Evolutionary conservation across 2,888 invertebrate species (phyloP).

Genomic region (Coenonympha arcania): DNA sequence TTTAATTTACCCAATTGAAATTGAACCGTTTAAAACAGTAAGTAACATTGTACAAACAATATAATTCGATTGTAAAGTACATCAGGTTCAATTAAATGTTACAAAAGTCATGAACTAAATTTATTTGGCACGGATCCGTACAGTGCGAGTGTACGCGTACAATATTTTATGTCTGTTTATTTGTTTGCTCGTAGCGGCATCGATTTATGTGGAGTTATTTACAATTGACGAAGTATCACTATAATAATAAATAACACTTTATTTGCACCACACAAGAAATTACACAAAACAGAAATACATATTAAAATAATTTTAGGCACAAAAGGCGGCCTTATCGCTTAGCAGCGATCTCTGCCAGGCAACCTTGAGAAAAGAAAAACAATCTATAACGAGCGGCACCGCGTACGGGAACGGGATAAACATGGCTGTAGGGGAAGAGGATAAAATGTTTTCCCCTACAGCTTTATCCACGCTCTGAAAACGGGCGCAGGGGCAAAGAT

Average conservation of each 20-base stretch:
- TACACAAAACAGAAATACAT: no score
- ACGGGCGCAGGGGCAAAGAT: no score
- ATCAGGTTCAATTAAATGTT: slow-evolving; percentile 4
- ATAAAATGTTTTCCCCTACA: no score
- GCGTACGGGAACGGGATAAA: no score
- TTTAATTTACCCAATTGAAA: neutral
- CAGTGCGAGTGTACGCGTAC: slow-evolving; percentile 7
- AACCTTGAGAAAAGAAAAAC: no score
- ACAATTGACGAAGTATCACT: neutral
- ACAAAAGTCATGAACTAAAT: slow-evolving; percentile 12
- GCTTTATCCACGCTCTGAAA: no score
- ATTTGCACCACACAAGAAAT: no score
- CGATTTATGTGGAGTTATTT: slow-evolving; percentile 16
- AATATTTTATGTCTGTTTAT: slow-evolving; percentile 16
- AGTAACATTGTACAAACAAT: neutral
- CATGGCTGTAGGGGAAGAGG: no score
- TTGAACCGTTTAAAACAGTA: neutral
- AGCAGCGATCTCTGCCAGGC: neutral
- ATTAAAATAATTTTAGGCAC: no score
- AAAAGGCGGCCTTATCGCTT: no score
- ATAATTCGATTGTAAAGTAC: neutral
- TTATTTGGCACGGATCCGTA: slow-evolving; percentile 18
- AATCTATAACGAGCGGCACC: no score
- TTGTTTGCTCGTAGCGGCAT: slow-evolving; percentile 15
- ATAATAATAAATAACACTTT: neutral